These are phyloP conservation scores for Chrysolina americana DNA, from an alignment of 2,888 invertebrate species.

Conservation along the genomic window DNA sequence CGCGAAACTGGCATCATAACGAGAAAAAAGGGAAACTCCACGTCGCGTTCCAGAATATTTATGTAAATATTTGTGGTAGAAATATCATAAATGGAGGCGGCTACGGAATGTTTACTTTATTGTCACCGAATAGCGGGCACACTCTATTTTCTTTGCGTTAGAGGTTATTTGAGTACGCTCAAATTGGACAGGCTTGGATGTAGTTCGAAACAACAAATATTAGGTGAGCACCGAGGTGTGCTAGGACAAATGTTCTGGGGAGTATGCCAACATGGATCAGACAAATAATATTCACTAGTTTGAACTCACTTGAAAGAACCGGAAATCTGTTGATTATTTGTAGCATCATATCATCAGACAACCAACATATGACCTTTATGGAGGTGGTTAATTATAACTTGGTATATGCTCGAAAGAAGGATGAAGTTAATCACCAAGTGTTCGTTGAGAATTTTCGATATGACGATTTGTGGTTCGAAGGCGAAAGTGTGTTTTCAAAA, in stretches of 20 bases:
- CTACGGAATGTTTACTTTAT: slow-evolving; percentile 21
- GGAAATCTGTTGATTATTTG: not conserved
- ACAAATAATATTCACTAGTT: not conserved
- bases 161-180: slow-evolving; percentile 29
- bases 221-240: slow-evolving; percentile 3
- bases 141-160: slow-evolving; percentile 30
- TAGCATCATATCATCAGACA: not conserved
- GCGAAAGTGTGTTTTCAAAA: no score
- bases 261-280: not conserved
- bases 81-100: slow-evolving; percentile 22
- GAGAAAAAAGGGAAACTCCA: slow-evolving; percentile 13
- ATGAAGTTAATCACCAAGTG: no score
- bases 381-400: no score
- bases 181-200: slow-evolving; percentile 19
- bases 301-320: not conserved
- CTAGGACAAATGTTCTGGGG: not conserved
- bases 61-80: slow-evolving; percentile 26
- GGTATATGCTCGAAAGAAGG: no score
- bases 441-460: no score
- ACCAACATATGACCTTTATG: no score
- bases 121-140: slow-evolving; percentile 24
- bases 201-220: slow-evolving; percentile 27
- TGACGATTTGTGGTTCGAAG: no score
- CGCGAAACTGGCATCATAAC: slow-evolving; percentile 13
- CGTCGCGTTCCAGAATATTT: slow-evolving; percentile 26